phyloP scores from a whole-genome alignment of 2,888 invertebrate genomes.

The Amphipoea lucens region DNA sequence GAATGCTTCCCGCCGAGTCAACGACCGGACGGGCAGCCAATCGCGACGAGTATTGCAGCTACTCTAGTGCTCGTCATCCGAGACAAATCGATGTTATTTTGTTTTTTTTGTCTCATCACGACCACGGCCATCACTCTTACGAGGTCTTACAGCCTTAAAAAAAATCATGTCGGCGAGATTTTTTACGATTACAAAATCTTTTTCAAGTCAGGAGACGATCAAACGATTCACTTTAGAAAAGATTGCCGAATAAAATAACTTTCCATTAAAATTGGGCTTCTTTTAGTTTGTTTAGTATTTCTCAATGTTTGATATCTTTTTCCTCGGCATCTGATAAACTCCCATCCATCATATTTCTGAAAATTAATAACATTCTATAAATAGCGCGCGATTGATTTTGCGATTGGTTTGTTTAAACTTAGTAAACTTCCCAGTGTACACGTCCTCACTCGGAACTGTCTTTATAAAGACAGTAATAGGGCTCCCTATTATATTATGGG shows the following conservation, averaged over 20 bases:
- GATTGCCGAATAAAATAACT: constrained; percentile 30
- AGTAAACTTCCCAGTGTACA: neutral
- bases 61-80: constrained; percentile 81
- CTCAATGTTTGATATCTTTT: constrained; percentile 41
- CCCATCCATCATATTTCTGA: constrained; percentile 46
- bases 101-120: constrained; percentile 78
- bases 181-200: constrained; percentile 35
- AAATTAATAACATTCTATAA: constrained; percentile 40
- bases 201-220: constrained; percentile 7
- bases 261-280: constrained; percentile 32
- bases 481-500: neutral
- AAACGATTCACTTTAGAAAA: constrained; percentile 25
- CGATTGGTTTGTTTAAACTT: constrained; percentile 18
- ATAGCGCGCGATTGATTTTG: constrained; percentile 30
- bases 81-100: constrained; percentile 82
- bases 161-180: constrained; percentile 39
- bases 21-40: constrained; percentile 81
- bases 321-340: constrained; percentile 39
- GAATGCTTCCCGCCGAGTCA: constrained; percentile 77
- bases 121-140: constrained; percentile 72
- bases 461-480: neutral
- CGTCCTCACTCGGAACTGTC: neutral
- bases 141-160: constrained; percentile 49
- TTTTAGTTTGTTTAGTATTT: constrained; percentile 48
- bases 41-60: constrained; percentile 75